Evolutionary conservation across 2,113 vertebrate genomes (phyloP), one percentile per base, ranked within the genome.

Genomic region (Burhinus oedicnemus): DNA sequence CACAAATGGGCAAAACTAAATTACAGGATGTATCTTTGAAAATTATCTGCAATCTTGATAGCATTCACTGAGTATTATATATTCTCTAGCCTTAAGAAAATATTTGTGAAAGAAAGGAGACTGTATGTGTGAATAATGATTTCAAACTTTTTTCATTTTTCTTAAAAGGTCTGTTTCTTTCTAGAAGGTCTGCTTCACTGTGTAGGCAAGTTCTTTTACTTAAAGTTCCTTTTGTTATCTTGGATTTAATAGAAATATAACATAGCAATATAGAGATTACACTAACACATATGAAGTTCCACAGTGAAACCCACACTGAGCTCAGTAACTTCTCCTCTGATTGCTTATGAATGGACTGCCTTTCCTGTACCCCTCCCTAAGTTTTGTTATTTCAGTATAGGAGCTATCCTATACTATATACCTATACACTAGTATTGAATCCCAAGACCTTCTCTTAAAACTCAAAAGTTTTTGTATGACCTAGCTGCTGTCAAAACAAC

Each of bases 381-480:
- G 16, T 57, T 66, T 34, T 49, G 45, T 51, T 44, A 54, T 83
- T 93, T 81, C 8, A 77, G 0, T 55, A 38, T 49, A 70, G 11
- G 4, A 32, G 3, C 15, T 7, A 0, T 60, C 16, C 26, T 64
- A 25, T 45, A 4, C 13, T 40, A 16, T 34, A 7, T 9, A 21
- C 6, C 69, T 66, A 12, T 8, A 36, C n/a, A 55, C 9, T 76
- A 14, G 2, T 26, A 65, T 51, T 51, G 71, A 77, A 77, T 88
- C 25, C 29, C 57, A 72, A 0, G 3, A 15, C 8, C 23, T 54
- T 62, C 49, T 69, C 14, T 57, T 82, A n/a, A 80, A 60, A 38
- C 15, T 72, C 27, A 49, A 5, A 84, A 75, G 11, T 16, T 69
- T 68, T 52, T 1, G 0, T 58, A 30, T 21, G 16, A 19, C 34